Percentiles rank a stretch among this genome's conserved stretches.
These are phyloP conservation scores for Poecilia picta DNA, from an alignment of 2,797 vertebrate species.

Conservation along the genomic window DNA sequence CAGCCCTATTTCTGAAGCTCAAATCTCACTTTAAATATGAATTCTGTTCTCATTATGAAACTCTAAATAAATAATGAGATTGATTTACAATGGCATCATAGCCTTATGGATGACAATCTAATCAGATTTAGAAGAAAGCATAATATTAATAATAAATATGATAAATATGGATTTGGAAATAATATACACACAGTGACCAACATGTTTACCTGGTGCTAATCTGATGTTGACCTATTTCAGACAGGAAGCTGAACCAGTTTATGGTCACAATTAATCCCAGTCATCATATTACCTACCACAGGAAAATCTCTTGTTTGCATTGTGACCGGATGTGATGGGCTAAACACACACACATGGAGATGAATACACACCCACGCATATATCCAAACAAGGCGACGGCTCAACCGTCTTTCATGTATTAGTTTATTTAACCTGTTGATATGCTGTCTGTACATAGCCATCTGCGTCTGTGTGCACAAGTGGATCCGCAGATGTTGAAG, in stretches of 20 bases:
- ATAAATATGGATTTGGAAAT: background rate
- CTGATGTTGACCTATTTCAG: conserved; percentile 15
- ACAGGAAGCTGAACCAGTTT: conserved; percentile 17
- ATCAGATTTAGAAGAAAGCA: background rate
- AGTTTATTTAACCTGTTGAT: conserved; percentile 11
- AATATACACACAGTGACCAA: background rate
- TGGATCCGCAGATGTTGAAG: conserved; percentile 11
- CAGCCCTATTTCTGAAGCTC: background rate
- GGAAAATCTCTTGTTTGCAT: background rate
- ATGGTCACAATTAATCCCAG: background rate
- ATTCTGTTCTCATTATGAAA: background rate
- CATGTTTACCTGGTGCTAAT: conserved; percentile 1
- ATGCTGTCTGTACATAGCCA: background rate
- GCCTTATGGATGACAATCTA: background rate
- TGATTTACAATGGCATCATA: background rate
- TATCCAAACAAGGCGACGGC: background rate
- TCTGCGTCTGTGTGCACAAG: conserved; percentile 11
- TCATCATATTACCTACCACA: background rate
- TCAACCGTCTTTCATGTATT: background rate
- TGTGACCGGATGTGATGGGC: conserved; percentile 25
- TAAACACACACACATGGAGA: conserved; percentile 2
- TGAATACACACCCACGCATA: background rate
- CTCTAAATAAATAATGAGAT: background rate
- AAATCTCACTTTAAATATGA: background rate
- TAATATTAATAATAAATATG: too few relatives aligned